Evolutionary conservation across 1,140 invertebrate genomes (phyloP), one percentile per base, ranked within the genome.

Genomic region (Ruditapes philippinarum): DNA sequence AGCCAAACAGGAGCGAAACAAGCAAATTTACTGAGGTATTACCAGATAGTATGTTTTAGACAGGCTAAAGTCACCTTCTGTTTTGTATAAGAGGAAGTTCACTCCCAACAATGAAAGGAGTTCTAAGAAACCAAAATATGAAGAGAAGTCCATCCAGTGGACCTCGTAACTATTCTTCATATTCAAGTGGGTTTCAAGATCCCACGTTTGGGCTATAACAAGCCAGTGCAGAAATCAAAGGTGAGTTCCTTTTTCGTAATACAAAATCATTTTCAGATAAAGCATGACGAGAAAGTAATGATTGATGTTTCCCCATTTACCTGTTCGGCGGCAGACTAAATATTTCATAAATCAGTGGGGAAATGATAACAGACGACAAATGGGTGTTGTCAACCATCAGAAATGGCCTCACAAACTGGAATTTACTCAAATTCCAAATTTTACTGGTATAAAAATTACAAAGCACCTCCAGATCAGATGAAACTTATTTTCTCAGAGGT

Each of bases 191-290:
- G 76, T 49, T 40, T 60, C 57, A 9, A 83, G 36, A 65, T 65
- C 57, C 57, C 36, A 40, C 3, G 80, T 83, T 22, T 60, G 68
- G 36, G 65, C 65, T 25, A 36, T 76, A 42, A n/a, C n/a, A n/a
- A n/a, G n/a, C n/a, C n/a, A n/a, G n/a, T n/a, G n/a, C n/a, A 86
- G 76, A 73, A 87, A 86, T 31, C 83, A 73, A 65, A 45, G 68
- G 12, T 45, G 68, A 36, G 60, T 73, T 11, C 36, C 25, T 4
- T 86, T 31, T 12, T 14, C 68, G 25, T 14, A 79, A 28, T 36
- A n/a, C n/a, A n/a, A n/a, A n/a, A n/a, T n/a, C n/a, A n/a, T n/a
- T n/a, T n/a, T n/a, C n/a, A n/a, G n/a, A n/a, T n/a, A n/a, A n/a
- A n/a, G n/a, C n/a, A n/a, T n/a, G n/a, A n/a, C n/a, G n/a, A n/a